Percentiles rank a stretch among this genome's conserved stretches.
phyloP scores from a whole-genome alignment of 2,113 vertebrate species.

The Oophaga pumilio region DNA sequence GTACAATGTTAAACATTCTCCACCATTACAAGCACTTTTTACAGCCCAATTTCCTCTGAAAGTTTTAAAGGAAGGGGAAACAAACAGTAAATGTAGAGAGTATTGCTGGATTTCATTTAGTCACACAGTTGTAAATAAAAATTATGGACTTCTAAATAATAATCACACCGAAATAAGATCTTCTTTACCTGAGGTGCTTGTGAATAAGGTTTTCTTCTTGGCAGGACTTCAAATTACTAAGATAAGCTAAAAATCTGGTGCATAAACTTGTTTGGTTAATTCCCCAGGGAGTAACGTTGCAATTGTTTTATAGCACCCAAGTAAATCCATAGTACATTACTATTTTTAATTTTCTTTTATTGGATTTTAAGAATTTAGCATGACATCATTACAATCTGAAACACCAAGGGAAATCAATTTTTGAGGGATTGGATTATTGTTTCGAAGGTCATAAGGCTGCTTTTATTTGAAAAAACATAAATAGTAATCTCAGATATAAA shows the following conservation, averaged over 20 bases:
- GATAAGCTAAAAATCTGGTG: slow-evolving; percentile 45
- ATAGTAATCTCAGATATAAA: background rate
- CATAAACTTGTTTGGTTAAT: slow-evolving; percentile 35
- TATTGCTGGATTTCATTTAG: slow-evolving; percentile 49
- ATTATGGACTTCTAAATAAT: slow-evolving; percentile 56
- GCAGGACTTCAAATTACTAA: slow-evolving; percentile 40
- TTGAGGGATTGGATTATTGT: background rate
- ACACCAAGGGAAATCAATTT: slow-evolving; percentile 26
- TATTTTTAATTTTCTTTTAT: slow-evolving; percentile 59
- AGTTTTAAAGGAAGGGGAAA: background rate
- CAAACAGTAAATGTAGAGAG: slow-evolving; percentile 7
- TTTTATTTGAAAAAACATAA: background rate
- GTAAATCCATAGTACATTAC: slow-evolving; percentile 51
- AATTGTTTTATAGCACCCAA: slow-evolving; percentile 54
- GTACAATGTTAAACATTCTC: slow-evolving; percentile 43
- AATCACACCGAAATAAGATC: slow-evolving; percentile 55
- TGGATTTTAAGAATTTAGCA: slow-evolving; percentile 49
- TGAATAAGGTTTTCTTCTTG: slow-evolving; percentile 30
- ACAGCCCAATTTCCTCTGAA: slow-evolving; percentile 56
- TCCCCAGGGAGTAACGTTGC: slow-evolving; percentile 30
- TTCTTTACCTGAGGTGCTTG: slow-evolving; percentile 52
- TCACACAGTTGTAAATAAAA: slow-evolving; percentile 57
- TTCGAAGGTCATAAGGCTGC: slow-evolving; percentile 19
- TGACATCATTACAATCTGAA: slow-evolving; percentile 47
- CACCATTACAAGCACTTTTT: slow-evolving; percentile 53